Evolutionary conservation across 2,888 invertebrate genomes (phyloP).

Genomic region (Aphidius colemani): DNA sequence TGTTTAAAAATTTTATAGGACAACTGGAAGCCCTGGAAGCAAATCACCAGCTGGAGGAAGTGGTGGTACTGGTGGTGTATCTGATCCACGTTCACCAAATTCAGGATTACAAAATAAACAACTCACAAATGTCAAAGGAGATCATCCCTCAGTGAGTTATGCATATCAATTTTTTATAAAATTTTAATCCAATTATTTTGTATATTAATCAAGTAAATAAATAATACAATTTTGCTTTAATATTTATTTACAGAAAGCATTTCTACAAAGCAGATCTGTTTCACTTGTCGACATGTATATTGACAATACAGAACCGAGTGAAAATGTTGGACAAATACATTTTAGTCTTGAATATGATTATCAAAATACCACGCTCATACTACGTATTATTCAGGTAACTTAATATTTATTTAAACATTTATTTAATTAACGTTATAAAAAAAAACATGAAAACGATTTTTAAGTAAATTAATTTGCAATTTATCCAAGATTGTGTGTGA

Average conservation of each 20-base stretch:
- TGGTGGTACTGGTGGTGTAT: conserved; percentile 53
- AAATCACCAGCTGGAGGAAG: conserved; percentile 78
- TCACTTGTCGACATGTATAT: conserved; percentile 94
- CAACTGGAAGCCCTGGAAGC: conserved; percentile 73
- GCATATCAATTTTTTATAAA: too few relatives aligned
- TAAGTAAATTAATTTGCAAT: too few relatives aligned
- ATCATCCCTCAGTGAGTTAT: conserved; percentile 76
- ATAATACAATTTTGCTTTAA: not conserved
- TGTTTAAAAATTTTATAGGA: conserved; percentile 58
- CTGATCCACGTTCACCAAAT: conserved; percentile 63
- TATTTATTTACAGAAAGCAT: conserved; percentile 66
- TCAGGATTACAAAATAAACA: conserved; percentile 73
- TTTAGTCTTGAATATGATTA: conserved; percentile 93
- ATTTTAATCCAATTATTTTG: not conserved
- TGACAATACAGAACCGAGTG: conserved; percentile 89
- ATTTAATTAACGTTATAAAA: too few relatives aligned
- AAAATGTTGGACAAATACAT: conserved; percentile 93
- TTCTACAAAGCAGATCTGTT: conserved; percentile 86
- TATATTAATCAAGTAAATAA: too few relatives aligned
- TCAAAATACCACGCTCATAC: conserved; percentile 87
- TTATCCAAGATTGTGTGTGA: too few relatives aligned
- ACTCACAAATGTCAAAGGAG: conserved; percentile 75
- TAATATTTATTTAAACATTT: too few relatives aligned
- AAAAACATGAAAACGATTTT: too few relatives aligned
- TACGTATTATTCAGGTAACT: conserved; percentile 84